phyloP scores from a whole-genome alignment of 2,888 invertebrate species.

The Tanypteryx hageni region DNA sequence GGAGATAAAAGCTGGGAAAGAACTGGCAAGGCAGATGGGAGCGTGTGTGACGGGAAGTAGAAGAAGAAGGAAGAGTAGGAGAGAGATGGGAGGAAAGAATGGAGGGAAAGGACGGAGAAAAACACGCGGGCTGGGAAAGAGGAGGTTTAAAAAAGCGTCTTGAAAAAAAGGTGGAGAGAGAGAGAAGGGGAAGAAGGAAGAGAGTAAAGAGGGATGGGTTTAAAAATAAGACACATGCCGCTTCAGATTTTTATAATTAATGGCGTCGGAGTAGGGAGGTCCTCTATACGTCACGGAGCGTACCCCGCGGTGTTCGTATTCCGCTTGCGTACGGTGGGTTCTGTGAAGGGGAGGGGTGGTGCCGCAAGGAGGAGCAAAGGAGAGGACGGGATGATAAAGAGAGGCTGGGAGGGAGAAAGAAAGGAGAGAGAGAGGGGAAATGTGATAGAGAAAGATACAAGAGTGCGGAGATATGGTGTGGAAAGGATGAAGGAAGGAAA shows the following conservation, averaged over 20 bases:
- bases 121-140: background rate
- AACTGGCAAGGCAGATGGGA: background rate
- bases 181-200: background rate
- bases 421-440: background rate
- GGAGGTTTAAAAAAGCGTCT: background rate
- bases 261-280: conserved; percentile 21
- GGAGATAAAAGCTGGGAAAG: too few species aligned
- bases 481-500: background rate
- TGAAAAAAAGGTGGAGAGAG: background rate
- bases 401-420: background rate
- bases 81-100: background rate
- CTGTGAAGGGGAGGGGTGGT: background rate
- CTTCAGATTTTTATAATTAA: conserved; percentile 35
- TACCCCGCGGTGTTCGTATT: conserved; percentile 28
- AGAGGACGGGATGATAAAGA: background rate
- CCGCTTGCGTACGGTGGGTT: conserved; percentile 15
- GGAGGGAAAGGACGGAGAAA: background rate
- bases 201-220: background rate
- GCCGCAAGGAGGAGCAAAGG: background rate
- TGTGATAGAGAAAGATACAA: too few species aligned
- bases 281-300: background rate
- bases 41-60: background rate
- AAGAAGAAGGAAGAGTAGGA: background rate
- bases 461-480: background rate
- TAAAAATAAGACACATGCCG: conserved; percentile 7